Evolutionary conservation across 1,140 invertebrate genomes (phyloP).

Genomic region (Drosophila guanche): DNA sequence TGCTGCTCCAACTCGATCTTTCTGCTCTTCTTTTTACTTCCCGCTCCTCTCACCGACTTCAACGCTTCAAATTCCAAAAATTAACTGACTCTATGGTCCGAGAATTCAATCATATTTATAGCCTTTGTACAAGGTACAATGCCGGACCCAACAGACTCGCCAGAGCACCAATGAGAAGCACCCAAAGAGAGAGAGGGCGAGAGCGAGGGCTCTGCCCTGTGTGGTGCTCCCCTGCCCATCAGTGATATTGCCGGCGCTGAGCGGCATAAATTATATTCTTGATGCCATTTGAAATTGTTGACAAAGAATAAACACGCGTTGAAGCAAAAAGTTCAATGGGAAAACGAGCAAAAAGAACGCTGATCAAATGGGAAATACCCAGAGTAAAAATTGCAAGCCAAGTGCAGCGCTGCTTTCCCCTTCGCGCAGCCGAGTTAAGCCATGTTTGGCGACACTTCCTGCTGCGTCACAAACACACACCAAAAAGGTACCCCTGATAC

Average conservation of each 20-base stretch:
- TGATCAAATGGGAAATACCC: too few relatives aligned
- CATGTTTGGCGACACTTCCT: slow-evolving; percentile 1
- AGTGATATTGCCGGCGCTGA: slow-evolving; percentile 72
- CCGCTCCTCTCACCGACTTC: slow-evolving; percentile 17
- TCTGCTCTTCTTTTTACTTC: neutral
- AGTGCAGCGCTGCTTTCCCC: slow-evolving; percentile 12
- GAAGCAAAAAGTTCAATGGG: slow-evolving; percentile 21
- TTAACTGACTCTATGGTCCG: slow-evolving; percentile 59
- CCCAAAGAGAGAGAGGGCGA: slow-evolving; percentile 30
- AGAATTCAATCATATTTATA: slow-evolving; percentile 78
- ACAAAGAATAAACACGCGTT: slow-evolving; percentile 33
- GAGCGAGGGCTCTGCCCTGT: slow-evolving; percentile 32
- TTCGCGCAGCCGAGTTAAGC: neutral
- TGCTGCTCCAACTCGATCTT: slow-evolving; percentile 3
- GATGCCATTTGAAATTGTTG: slow-evolving; percentile 70
- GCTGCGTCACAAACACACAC: slow-evolving; percentile 14
- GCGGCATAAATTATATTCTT: slow-evolving; percentile 77
- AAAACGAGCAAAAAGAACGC: too few relatives aligned
- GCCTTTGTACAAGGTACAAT: slow-evolving; percentile 45
- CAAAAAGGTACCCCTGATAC: slow-evolving; percentile 19
- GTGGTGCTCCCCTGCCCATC: slow-evolving; percentile 22
- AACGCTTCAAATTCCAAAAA: slow-evolving; percentile 53
- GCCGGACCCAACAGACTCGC: neutral
- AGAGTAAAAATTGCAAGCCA: too few relatives aligned
- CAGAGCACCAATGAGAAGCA: slow-evolving; percentile 3